Percentiles rank a stretch among this genome's conserved stretches.
These are phyloP conservation scores for Trinectes maculatus DNA, from an alignment of 2,113 vertebrate species.

Conservation along the genomic window DNA sequence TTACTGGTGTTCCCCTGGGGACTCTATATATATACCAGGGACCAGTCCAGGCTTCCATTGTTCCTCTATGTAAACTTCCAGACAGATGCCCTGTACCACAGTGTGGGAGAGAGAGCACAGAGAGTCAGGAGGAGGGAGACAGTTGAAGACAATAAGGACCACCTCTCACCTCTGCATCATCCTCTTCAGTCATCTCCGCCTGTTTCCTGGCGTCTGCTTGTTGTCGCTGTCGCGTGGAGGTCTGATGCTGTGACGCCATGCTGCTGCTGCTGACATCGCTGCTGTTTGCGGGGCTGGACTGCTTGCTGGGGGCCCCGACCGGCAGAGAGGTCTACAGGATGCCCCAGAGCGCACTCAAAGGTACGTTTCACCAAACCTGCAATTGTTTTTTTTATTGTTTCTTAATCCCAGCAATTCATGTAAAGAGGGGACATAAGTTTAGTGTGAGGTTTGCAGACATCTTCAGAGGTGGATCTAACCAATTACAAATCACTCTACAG, in stretches of 20 bases:
- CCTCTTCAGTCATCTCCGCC: constrained; percentile 1
- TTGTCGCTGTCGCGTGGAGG: constrained; percentile 36
- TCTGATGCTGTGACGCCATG: constrained; percentile 75
- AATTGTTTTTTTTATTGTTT: neutral
- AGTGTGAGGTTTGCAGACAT: neutral
- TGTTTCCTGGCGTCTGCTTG: constrained; percentile 26
- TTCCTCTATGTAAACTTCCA: constrained; percentile 77
- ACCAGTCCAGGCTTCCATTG: constrained; percentile 76
- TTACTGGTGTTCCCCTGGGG: constrained; percentile 71
- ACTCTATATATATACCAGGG: constrained; percentile 89
- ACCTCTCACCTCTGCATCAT: constrained; percentile 47
- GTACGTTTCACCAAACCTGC: constrained; percentile 63
- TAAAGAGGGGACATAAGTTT: neutral
- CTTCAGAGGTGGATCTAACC: neutral
- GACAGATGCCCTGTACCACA: constrained; percentile 76
- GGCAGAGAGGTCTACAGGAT: constrained; percentile 87
- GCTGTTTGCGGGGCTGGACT: constrained; percentile 72
- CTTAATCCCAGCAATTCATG: neutral
- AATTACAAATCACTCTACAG: neutral
- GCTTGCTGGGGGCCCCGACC: constrained; percentile 75
- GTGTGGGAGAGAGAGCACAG: constrained; percentile 69
- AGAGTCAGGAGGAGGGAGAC: constrained; percentile 70
- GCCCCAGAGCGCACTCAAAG: constrained; percentile 86
- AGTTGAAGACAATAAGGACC: constrained; percentile 37
- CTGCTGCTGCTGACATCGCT: constrained; percentile 71